Conservation (phyloP, 2,113 vertebrate genomes). For the Sinocyclocheilus anophthalmus region DNA sequence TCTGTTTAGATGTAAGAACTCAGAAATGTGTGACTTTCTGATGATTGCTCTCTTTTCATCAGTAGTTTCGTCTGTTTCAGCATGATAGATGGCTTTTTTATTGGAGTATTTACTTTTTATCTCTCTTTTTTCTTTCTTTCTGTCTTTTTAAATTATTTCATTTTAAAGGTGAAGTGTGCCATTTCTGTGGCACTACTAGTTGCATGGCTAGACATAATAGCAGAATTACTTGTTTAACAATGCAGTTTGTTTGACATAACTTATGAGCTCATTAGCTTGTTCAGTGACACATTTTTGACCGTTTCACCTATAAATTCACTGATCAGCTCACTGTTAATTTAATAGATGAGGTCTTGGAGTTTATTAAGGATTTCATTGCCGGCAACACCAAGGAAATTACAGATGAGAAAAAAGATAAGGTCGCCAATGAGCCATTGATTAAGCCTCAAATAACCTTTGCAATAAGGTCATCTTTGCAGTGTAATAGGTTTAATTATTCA, state of each 20-base stretch:
- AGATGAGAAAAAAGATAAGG: not conserved
- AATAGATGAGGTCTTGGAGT: not conserved
- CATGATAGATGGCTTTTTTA: not conserved
- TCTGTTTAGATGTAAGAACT: not conserved
- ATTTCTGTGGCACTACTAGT: not conserved
- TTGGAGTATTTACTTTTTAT: not conserved
- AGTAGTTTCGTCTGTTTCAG: not conserved
- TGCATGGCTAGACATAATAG: too few relatives aligned
- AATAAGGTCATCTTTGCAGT: not conserved
- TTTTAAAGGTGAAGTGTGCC: not conserved
- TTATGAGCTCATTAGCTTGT: not conserved
- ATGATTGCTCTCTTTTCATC: not conserved
- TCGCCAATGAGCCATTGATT: not conserved
- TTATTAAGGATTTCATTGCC: not conserved
- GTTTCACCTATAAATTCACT: not conserved
- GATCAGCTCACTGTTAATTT: not conserved
- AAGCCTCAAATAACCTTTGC: not conserved
- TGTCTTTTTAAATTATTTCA: not conserved
- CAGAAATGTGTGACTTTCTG: not conserved
- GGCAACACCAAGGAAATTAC: not conserved
- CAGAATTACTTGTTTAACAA: too few relatives aligned
- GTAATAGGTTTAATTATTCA: not conserved
- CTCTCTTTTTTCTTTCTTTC: too few relatives aligned
- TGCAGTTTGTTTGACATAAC: not conserved
- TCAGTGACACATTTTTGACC: too few relatives aligned